Evolutionary conservation across 1,140 invertebrate species (phyloP).

Genomic region (Scaptomyza pallida): DNA sequence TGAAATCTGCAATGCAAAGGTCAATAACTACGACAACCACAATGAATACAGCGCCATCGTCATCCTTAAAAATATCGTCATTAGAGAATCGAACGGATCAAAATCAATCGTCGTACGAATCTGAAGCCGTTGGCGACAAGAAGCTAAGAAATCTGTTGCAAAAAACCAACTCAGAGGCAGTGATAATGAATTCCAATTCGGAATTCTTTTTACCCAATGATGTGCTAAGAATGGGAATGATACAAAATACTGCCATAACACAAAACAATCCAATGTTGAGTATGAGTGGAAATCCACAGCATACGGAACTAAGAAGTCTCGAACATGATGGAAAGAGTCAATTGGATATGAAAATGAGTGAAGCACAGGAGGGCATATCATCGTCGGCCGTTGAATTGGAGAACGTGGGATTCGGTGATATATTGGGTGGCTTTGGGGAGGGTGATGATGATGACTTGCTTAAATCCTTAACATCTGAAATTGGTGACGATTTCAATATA

Average conservation of each 20-base stretch:
- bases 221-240: conserved; percentile 59
- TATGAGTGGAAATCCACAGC: conserved; percentile 58
- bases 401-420: conserved; percentile 88
- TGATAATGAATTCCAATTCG: conserved; percentile 55
- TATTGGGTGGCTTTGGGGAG: conserved; percentile 91
- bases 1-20: conserved; percentile 56
- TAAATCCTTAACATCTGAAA: conserved; percentile 89
- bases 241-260: conserved; percentile 54
- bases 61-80: conserved; percentile 44
- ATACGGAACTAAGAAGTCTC: conserved; percentile 51
- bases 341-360: conserved; percentile 53
- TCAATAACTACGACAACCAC: neutral
- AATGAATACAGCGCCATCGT: conserved; percentile 24
- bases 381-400: conserved; percentile 70
- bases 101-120: conserved; percentile 45
- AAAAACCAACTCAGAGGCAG: conserved; percentile 60
- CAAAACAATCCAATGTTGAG: conserved; percentile 76
- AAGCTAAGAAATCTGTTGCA: conserved; percentile 66
- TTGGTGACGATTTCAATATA: conserved; percentile 97
- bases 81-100: conserved; percentile 53
- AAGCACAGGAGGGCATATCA: conserved; percentile 60
- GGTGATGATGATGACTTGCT: conserved; percentile 95
- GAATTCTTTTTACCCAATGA: conserved; percentile 65
- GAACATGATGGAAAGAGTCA: conserved; percentile 62
- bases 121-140: conserved; percentile 65